Evolutionary conservation across 1,140 invertebrate species (phyloP).

Genomic region (Meloidogyne hapla): DNA sequence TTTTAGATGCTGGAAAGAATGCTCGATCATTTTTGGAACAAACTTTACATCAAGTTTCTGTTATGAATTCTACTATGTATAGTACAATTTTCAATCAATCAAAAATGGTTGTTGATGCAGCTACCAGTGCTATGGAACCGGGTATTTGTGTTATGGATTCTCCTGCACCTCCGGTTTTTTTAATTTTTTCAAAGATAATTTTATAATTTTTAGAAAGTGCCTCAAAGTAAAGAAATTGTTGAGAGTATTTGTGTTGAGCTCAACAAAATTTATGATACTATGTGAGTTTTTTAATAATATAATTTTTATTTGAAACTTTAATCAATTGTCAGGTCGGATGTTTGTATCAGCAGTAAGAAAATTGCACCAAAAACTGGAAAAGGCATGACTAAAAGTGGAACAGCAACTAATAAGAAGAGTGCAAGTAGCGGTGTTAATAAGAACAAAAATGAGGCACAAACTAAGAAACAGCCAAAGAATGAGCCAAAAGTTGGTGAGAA

Average conservation of each 20-base stretch:
- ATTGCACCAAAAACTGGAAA: not conserved
- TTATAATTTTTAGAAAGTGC: not conserved
- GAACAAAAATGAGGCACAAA: not conserved
- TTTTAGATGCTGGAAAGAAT: not conserved
- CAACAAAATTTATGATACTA: not conserved
- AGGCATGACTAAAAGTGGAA: not conserved
- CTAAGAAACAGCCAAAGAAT: not conserved
- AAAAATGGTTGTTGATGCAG: not conserved
- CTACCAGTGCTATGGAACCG: not conserved
- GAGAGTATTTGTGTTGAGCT: not conserved
- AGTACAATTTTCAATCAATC: not conserved
- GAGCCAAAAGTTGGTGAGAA: not conserved
- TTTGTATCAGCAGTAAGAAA: not conserved
- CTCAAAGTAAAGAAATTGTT: not conserved
- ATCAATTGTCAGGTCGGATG: not conserved
- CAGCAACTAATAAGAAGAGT: not conserved
- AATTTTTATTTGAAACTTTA: not conserved
- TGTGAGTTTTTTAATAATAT: not conserved
- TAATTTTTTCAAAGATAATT: not conserved
- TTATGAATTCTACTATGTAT: not conserved
- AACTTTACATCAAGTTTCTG: not conserved
- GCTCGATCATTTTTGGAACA: not conserved
- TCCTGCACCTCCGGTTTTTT: not conserved
- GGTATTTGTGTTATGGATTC: not conserved
- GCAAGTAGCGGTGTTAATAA: not conserved